Conservation (phyloP, 1,140 invertebrate species). For the Bombus pyrosoma region DNA sequence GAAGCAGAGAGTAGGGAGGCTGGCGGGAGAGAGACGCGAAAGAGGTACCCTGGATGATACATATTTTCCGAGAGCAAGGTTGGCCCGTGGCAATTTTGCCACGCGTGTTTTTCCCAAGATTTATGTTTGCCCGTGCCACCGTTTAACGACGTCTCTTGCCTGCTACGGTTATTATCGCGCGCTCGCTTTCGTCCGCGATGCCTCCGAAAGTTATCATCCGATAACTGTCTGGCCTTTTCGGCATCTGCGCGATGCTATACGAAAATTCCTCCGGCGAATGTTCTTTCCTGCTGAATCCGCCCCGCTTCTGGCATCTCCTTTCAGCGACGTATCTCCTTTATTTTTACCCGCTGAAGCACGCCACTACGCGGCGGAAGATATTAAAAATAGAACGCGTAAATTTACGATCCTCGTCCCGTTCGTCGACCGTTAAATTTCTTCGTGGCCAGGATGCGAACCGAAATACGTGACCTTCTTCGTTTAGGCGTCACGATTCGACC, state of each 20-base stretch:
- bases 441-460: not conserved
- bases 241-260: slow-evolving; percentile 51
- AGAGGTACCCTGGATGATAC: slow-evolving; percentile 30
- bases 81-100: slow-evolving; percentile 68
- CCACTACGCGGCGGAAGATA: not conserved
- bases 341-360: not conserved
- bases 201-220: slow-evolving; percentile 62
- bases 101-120: slow-evolving; percentile 71
- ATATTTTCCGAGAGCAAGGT: slow-evolving; percentile 61
- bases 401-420: slow-evolving; percentile 18
- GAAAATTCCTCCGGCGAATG: slow-evolving; percentile 59
- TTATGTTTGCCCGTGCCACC: slow-evolving; percentile 61
- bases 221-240: slow-evolving; percentile 67
- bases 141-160: slow-evolving; percentile 68
- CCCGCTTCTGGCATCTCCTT: not conserved
- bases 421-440: slow-evolving; percentile 14
- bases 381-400: slow-evolving; percentile 49
- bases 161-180: slow-evolving; percentile 65
- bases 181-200: slow-evolving; percentile 19
- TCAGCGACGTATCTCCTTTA: slow-evolving; percentile 6
- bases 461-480: not conserved
- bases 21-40: not conserved
- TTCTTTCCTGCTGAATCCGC: slow-evolving; percentile 43
- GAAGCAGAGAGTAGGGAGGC: no score
- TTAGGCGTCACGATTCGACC: not conserved